Evolutionary conservation across 1,140 invertebrate species (phyloP), one percentile per base, ranked within the genome.

Genomic region (Aphaenogaster ashmeadi): DNA sequence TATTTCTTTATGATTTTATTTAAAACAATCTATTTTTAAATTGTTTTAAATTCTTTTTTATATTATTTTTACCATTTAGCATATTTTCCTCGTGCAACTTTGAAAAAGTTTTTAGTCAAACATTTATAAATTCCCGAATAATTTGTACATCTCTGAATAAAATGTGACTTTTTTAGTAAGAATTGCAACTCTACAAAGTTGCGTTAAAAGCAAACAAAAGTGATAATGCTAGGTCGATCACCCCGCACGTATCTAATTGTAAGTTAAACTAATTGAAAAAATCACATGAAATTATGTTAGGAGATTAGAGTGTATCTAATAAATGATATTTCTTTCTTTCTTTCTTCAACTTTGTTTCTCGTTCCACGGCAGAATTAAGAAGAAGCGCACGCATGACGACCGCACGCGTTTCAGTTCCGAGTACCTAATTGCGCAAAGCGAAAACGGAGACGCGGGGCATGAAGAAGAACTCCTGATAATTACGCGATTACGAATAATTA

Each of bases 401-500:
- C n/a, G 67, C 80, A 41, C 36, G 80, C 52, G 80, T 83, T 83
- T 83, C 80, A 83, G 80, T 83, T 83, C 80, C 80, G 80, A 84
- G 80, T 74, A 75, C 69, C 69, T 84, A 84, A 84, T 84, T 84
- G 69, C 69, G 69, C 80, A 60, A 81, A 81, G 64, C 78, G 56
- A 36, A 21, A 38, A 52, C 78, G 62, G 15, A 58, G 54, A 74
- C 38, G 54, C 54, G 38, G 41, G 67, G 15, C 27, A 83, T 47
- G 50, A 58, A 72, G 80, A 74, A 60, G 47, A 74, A 41, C 44
- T 36, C n/a, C 6, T 47, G 69, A 75, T 38, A 84, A 84, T 84
- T 84, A 84, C 36, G 80, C 80, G 80, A 84, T 84, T 84, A 84
- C 54, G 54, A 60, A 62, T 75, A 84, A 84, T 84, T 84, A 84